Percentiles rank a stretch among this genome's conserved stretches.
Conservation (phyloP, 2,797 vertebrate species). For the Fundulus diaphanus region DNA sequence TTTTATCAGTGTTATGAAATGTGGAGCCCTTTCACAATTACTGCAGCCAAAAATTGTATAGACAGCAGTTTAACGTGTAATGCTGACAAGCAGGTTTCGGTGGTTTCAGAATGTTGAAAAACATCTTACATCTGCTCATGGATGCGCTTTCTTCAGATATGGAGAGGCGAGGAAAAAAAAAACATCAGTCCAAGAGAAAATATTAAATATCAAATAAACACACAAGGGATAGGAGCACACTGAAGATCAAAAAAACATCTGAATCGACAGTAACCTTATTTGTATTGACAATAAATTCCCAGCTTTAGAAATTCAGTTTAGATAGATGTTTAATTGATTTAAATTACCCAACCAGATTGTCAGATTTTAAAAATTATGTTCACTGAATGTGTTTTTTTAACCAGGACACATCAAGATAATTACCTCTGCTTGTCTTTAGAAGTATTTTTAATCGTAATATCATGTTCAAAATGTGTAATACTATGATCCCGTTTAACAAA, state of each 20-base stretch:
- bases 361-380: no score
- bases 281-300: background rate
- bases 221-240: background rate
- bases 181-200: background rate
- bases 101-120: background rate
- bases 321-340: background rate
- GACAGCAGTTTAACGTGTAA: background rate
- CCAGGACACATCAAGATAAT: background rate
- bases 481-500: no score
- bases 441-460: background rate
- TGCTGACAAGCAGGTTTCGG: background rate
- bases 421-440: background rate
- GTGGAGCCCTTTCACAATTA: slow-evolving; percentile 1
- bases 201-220: background rate
- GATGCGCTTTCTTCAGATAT: background rate
- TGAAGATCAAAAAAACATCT: no score
- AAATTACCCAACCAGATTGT: no score
- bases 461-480: no score
- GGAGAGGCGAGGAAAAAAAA: background rate
- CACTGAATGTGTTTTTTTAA: background rate
- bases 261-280: background rate
- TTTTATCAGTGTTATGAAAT: slow-evolving; percentile 9
- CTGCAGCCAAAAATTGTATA: background rate
- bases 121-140: background rate
- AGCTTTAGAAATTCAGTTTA: background rate